Evolutionary conservation across 2,113 vertebrate species (phyloP).

Genomic region (Poeciliopsis turrubarensis): DNA sequence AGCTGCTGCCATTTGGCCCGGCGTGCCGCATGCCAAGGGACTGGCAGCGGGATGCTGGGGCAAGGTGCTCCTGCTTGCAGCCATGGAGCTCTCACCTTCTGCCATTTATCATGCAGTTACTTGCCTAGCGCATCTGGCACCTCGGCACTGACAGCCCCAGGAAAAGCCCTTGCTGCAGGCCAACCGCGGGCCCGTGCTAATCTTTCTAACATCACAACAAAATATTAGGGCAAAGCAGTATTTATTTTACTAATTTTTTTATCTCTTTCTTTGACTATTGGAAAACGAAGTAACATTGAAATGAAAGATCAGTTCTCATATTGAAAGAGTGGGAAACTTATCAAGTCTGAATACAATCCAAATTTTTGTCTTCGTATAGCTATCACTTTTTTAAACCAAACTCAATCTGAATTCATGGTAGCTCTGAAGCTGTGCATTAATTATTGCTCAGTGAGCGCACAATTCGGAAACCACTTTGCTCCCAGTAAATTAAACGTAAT

Average conservation of each 20-base stretch:
- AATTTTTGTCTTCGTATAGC: constrained; percentile 16
- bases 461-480: constrained; percentile 59
- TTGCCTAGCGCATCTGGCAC: constrained; percentile 74
- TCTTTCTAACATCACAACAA: constrained; percentile 40
- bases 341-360: constrained; percentile 10
- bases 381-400: constrained; percentile 35
- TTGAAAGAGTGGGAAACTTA: constrained; percentile 4
- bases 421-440: constrained; percentile 58
- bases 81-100: constrained; percentile 68
- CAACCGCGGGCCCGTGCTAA: constrained; percentile 34
- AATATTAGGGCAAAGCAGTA: constrained; percentile 11
- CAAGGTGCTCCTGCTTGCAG: constrained; percentile 61
- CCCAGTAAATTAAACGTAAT: constrained; percentile 72
- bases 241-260: constrained; percentile 24
- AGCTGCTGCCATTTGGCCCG: constrained; percentile 75
- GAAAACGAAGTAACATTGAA: neutral
- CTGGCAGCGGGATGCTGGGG: constrained; percentile 64
- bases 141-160: constrained; percentile 45
- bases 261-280: neutral
- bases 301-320: neutral
- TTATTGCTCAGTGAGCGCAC: constrained; percentile 59
- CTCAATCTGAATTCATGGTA: constrained; percentile 52
- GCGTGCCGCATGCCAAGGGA: constrained; percentile 70
- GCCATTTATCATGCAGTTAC: constrained; percentile 76
- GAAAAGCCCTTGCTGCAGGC: constrained; percentile 61